Evolutionary conservation across 2,888 invertebrate species (phyloP).

Genomic region (Lasioglossum villosulum): DNA sequence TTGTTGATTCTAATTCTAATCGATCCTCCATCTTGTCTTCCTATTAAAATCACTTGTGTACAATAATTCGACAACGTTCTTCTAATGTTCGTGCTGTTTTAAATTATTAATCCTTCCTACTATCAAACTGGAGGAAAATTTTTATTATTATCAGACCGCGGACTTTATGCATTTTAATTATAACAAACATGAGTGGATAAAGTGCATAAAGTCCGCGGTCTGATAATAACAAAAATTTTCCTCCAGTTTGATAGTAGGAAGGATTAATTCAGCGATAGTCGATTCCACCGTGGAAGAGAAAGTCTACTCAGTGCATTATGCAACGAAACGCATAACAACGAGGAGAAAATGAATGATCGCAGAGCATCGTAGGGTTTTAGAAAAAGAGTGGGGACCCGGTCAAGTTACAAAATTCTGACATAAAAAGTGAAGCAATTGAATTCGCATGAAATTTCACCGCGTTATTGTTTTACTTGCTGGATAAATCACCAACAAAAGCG

Average conservation of each 20-base stretch:
- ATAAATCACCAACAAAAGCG: background rate
- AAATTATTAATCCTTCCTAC: too few species aligned
- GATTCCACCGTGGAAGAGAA: background rate
- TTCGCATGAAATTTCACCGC: background rate
- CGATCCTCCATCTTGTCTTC: too few species aligned
- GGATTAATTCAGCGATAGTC: background rate
- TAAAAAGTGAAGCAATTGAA: background rate
- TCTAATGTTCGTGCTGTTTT: too few species aligned
- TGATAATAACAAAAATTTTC: background rate
- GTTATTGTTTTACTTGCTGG: background rate
- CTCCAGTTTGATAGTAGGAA: background rate
- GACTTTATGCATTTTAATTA: too few species aligned
- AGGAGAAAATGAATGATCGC: background rate
- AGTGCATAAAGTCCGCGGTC: too few species aligned
- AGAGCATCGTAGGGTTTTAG: background rate
- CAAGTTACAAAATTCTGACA: background rate
- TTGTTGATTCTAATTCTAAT: too few species aligned
- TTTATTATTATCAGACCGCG: too few species aligned
- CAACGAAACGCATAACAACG: background rate
- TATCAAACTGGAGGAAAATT: too few species aligned
- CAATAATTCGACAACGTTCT: too few species aligned
- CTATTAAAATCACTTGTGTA: too few species aligned
- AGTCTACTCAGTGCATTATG: background rate
- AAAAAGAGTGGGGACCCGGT: background rate
- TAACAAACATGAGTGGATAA: too few species aligned